Base-by-base conservation (phyloP, 2,113 vertebrate species). In the Podarcis muralis region DNA sequence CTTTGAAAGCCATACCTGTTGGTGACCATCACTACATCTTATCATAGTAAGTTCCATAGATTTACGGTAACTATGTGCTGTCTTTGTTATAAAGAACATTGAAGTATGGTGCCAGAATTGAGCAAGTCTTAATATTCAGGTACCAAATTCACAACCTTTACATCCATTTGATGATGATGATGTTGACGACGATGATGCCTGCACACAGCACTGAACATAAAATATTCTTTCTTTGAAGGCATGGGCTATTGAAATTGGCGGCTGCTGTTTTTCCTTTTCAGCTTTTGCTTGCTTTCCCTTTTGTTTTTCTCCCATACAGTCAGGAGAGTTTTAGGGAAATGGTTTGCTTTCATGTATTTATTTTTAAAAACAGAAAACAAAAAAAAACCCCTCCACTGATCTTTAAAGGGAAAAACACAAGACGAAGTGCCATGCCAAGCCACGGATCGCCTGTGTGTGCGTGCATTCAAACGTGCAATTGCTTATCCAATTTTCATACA, bases 401-500 rank as follows among this genome's bases (percentile, higher is more conserved):
- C 69, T 93, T 88, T 53, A n/a, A 84, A 83, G 53, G 32, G 78
- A 86, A 74, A 57, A 8, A 11, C 48, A 30, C 37, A 15, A n/a
- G 30, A 78, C 8, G 35, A 43, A 43, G 43, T 71, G 65, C 9
- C 8, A 92, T 88, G 85, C 90, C 87, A 91, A 95, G 86, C 93
- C 83, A 90, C 90, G 43, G 5, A 79, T 83, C 87, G 20, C 90
- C 95, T 87, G 94, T 93, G 95, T 91, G 93, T 95, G 96, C 77
- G 74, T 78, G 87, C 90, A 90, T 96, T 93, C 94, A 93, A 96
- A 93, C 88, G 93, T 91, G 92, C 91, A 96, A 95, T 90, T 83
- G 81, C 96, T 96, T 96, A 96, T 85, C 94, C 93, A 94, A 91
- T 96, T 96, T 97, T 95, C 90, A 94, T 93, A 93, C 94, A 95